Evolutionary conservation across 2,113 vertebrate genomes (phyloP).

Genomic region (Echinops telfairi): DNA sequence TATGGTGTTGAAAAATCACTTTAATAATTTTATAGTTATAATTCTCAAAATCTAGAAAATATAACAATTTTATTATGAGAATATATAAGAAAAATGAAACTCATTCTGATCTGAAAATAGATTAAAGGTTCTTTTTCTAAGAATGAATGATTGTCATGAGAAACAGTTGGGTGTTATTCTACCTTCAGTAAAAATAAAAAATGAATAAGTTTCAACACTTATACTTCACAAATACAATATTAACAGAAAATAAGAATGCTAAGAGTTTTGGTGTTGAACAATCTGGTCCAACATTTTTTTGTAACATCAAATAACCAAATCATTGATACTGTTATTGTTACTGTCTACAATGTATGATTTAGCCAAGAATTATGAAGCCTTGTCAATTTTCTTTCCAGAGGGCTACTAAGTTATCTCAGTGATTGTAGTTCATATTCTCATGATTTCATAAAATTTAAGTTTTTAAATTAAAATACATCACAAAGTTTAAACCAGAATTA

Average conservation of each 20-base stretch:
- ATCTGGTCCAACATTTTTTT: background rate
- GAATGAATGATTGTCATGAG: background rate
- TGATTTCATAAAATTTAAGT: background rate
- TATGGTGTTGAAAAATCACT: background rate
- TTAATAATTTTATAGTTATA: background rate
- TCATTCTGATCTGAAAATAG: background rate
- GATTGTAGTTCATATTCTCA: background rate
- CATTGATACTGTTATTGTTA: background rate
- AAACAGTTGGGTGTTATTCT: background rate
- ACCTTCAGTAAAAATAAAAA: background rate
- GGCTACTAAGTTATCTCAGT: background rate
- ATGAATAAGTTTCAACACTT: background rate
- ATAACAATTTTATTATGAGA: background rate
- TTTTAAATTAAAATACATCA: background rate
- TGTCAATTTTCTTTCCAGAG: background rate
- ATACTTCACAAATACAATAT: background rate
- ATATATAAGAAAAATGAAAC: background rate
- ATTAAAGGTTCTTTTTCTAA: background rate
- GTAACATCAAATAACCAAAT: background rate
- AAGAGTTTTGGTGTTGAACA: background rate
- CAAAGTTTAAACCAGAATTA: background rate
- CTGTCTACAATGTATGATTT: background rate
- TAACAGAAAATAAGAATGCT: conserved; percentile 11
- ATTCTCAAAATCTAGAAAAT: background rate
- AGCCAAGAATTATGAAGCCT: background rate